phyloP scores from a whole-genome alignment of 2,888 invertebrate species.

The Dexiosoma caninum region DNA sequence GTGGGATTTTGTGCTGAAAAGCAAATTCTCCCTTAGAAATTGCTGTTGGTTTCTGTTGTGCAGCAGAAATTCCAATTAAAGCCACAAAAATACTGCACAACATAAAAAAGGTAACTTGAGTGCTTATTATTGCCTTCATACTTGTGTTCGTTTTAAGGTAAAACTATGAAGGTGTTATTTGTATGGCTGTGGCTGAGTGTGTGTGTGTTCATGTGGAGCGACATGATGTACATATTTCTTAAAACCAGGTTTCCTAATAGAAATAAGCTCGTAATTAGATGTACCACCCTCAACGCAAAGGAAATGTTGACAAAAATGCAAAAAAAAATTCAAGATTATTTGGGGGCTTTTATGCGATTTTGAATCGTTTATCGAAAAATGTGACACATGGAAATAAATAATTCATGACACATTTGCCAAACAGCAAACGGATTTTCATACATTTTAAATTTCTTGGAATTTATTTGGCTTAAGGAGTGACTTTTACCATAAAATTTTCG shows the following conservation, averaged over 20 bases:
- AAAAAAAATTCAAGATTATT: background rate
- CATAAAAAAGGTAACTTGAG: conserved; percentile 27
- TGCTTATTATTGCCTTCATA: conserved; percentile 45
- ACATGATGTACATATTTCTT: background rate
- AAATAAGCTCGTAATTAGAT: conserved; percentile 19
- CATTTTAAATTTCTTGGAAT: no score
- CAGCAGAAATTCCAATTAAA: conserved; percentile 38
- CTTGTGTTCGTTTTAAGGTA: background rate
- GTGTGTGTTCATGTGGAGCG: background rate
- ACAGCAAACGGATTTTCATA: no score
- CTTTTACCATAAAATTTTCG: no score
- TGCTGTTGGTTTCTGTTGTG: background rate
- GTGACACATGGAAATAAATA: background rate
- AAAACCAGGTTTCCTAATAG: background rate
- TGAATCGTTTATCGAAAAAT: background rate
- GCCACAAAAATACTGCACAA: conserved; percentile 37
- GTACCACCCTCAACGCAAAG: conserved; percentile 1
- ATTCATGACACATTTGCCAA: background rate
- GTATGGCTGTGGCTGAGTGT: background rate
- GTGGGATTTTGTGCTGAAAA: conserved; percentile 10
- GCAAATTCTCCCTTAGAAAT: background rate
- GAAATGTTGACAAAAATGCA: conserved; percentile 13
- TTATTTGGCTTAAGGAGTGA: no score
- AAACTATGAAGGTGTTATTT: background rate
- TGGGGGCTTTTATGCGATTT: background rate